Percentiles rank a stretch among this genome's conserved stretches.
Evolutionary conservation across 2,797 vertebrate genomes (phyloP).

Genomic region (Cirrhinus mrigala): DNA sequence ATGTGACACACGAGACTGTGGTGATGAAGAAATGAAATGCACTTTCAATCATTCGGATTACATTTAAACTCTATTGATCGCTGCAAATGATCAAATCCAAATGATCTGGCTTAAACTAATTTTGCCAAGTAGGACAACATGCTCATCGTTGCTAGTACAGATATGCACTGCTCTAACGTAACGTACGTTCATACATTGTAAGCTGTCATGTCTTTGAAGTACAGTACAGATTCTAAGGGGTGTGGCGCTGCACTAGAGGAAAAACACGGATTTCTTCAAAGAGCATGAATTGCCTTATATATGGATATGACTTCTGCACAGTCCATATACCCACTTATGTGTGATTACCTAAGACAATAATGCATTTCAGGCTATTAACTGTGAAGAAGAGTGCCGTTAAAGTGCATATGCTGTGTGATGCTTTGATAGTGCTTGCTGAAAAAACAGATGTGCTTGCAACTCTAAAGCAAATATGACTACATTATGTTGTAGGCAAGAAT

Average conservation of each 20-base stretch:
- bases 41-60: neutral
- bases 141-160: neutral
- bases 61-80: neutral
- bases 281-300: conserved; percentile 26
- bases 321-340: conserved; percentile 4
- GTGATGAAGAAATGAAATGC: neutral
- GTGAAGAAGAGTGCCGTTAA: neutral
- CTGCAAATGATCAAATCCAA: neutral
- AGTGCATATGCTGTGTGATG: neutral
- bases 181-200: neutral
- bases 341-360: conserved; percentile 15
- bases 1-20: neutral
- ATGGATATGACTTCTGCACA: neutral
- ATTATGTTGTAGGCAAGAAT: conserved; percentile 6
- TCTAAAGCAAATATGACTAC: conserved; percentile 4
- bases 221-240: conserved; percentile 42
- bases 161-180: neutral
- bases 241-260: conserved; percentile 47
- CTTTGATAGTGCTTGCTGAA: neutral
- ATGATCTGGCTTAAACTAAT: neutral
- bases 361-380: conserved; percentile 14
- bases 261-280: conserved; percentile 27
- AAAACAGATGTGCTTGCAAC: neutral
- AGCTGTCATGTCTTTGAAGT: conserved; percentile 30
- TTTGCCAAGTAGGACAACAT: conserved; percentile 5